Conservation (phyloP, 2,113 vertebrate genomes). For the Neodon shergylaensis region DNA sequence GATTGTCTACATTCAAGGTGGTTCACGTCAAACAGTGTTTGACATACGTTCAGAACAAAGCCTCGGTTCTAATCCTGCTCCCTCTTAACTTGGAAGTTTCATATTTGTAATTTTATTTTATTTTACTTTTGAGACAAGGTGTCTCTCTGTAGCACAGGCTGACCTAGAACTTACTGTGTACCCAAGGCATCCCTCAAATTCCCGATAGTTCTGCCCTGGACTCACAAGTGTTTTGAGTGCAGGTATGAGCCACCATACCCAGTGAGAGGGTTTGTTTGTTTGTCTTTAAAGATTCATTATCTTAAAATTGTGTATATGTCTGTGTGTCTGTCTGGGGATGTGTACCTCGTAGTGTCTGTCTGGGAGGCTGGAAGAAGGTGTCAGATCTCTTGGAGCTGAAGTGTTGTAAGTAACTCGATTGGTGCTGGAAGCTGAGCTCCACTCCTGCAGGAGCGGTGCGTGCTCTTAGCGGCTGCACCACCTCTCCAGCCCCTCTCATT, state of each 20-base stretch:
- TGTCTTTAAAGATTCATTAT: background rate
- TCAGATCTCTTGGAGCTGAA: no score
- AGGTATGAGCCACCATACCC: background rate
- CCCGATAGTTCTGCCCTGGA: background rate
- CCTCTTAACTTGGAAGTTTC: conserved; percentile 43
- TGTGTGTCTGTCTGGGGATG: background rate
- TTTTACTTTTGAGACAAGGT: background rate
- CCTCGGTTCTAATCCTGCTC: conserved; percentile 19
- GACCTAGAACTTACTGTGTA: no score
- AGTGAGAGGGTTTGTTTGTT: background rate
- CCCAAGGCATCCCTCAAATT: background rate
- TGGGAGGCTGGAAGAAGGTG: background rate
- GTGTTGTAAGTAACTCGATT: background rate
- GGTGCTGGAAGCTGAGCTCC: background rate
- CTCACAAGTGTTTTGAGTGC: background rate
- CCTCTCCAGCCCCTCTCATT: no score
- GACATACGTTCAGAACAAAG: conserved; percentile 2
- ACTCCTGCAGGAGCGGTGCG: background rate
- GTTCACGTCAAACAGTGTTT: conserved; percentile 1
- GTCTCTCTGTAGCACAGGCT: background rate
- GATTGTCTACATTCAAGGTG: background rate
- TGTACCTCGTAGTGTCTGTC: background rate
- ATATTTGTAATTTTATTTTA: background rate
- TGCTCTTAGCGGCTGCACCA: background rate
- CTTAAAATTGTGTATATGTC: background rate